Evolutionary conservation across 1,140 invertebrate genomes (phyloP).

Genomic region (Charaxes varanes): DNA sequence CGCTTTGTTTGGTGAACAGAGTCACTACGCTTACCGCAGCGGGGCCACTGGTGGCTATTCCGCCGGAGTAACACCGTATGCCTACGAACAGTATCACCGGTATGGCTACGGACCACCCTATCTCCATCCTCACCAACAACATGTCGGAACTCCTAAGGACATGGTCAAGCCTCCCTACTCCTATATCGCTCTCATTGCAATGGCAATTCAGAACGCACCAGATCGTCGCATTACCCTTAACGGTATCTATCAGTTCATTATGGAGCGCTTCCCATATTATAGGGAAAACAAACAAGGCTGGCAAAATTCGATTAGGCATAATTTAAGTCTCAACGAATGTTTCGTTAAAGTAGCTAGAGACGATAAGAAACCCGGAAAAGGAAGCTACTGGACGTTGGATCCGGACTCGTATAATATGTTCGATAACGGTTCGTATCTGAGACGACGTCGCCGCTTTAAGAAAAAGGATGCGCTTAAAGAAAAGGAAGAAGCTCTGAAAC

Average conservation of each 20-base stretch:
- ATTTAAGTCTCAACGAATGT: constrained; percentile 98
- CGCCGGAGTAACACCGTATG: constrained; percentile 74
- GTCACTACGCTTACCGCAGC: constrained; percentile 77
- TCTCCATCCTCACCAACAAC: constrained; percentile 82
- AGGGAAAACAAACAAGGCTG: constrained; percentile 97
- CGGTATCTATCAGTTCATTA: constrained; percentile 99
- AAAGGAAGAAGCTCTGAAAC: constrained; percentile 89
- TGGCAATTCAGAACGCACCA: constrained; percentile 96
- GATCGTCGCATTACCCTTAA: constrained; percentile 97
- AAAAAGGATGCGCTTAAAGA: constrained; percentile 94
- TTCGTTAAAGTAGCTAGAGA: constrained; percentile 95
- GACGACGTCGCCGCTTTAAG: constrained; percentile 94
- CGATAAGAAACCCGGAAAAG: constrained; percentile 97
- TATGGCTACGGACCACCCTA: constrained; percentile 80
- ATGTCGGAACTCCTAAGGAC: constrained; percentile 82
- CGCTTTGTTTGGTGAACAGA: constrained; percentile 90
- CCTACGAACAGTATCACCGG: constrained; percentile 85
- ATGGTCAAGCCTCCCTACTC: constrained; percentile 98
- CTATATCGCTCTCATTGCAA: constrained; percentile 98
- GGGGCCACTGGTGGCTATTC: constrained; percentile 64
- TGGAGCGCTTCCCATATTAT: constrained; percentile 98
- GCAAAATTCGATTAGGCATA: constrained; percentile 97
- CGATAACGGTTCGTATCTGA: constrained; percentile 95
- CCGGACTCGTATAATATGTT: constrained; percentile 99
- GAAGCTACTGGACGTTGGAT: constrained; percentile 97